Percentiles rank a stretch among this genome's conserved stretches.
Conservation (phyloP, 2,888 invertebrate species). For the Melinaea marsaeus region DNA sequence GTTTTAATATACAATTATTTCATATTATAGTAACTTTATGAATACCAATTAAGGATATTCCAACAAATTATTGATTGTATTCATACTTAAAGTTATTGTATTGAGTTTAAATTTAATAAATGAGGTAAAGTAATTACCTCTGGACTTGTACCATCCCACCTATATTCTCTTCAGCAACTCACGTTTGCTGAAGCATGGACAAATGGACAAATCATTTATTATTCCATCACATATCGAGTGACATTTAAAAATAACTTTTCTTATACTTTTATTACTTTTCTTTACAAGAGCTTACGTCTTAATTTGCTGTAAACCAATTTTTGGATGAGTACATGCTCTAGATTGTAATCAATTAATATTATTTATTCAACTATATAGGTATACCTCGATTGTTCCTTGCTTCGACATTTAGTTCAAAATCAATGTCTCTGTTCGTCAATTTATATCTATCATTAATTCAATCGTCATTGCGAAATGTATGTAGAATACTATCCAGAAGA, state of each 20-base stretch:
- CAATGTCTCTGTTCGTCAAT: too few relatives aligned
- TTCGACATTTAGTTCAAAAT: too few relatives aligned
- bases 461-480: too few relatives aligned
- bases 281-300: conserved; percentile 39
- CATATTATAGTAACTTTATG: too few relatives aligned
- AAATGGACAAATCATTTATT: conserved; percentile 51
- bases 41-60: background rate
- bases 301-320: conserved; percentile 11
- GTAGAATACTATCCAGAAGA: too few relatives aligned
- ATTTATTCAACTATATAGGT: conserved; percentile 15
- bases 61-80: background rate
- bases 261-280: conserved; percentile 47
- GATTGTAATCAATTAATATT: conserved; percentile 15
- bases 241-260: conserved; percentile 47
- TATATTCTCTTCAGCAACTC: conserved; percentile 23
- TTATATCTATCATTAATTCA: too few relatives aligned
- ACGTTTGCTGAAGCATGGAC: conserved; percentile 36
- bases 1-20: too few relatives aligned
- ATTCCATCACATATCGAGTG: conserved; percentile 38
- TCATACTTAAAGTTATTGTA: too few relatives aligned
- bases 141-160: conserved; percentile 11
- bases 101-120: background rate
- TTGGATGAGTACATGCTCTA: conserved; percentile 10
- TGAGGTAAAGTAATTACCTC: too few relatives aligned
- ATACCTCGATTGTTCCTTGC: conserved; percentile 1